phyloP scores from a whole-genome alignment of 1,140 invertebrate genomes.

The Trichonephila clavata region DNA sequence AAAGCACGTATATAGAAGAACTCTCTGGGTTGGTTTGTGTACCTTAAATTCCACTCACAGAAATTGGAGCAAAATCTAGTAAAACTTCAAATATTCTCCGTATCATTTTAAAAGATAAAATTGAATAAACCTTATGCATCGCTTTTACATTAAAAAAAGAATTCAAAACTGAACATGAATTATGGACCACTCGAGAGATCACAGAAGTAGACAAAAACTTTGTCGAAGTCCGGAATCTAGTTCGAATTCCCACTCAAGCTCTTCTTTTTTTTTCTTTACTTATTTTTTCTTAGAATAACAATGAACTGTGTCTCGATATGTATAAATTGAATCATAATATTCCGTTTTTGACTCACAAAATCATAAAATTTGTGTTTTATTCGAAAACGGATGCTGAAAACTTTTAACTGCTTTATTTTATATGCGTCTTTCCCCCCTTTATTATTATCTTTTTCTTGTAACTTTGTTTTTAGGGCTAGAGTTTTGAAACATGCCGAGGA shows the following conservation, averaged over 20 bases:
- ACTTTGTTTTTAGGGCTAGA: background rate
- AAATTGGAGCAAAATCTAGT: background rate
- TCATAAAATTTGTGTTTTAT: background rate
- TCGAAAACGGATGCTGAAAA: background rate
- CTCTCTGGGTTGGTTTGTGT: background rate
- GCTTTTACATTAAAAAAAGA: background rate
- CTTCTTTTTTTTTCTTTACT: too few species aligned
- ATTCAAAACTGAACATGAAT: background rate
- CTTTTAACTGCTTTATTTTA: background rate
- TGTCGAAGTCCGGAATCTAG: background rate
- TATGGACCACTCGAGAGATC: background rate
- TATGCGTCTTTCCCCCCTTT: background rate
- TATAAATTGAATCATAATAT: conserved; percentile 39
- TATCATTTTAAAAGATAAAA: background rate
- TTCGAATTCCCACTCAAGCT: background rate
- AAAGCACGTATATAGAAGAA: background rate
- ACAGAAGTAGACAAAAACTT: background rate
- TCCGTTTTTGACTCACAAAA: background rate
- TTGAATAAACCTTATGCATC: conserved; percentile 8
- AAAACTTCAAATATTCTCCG: background rate
- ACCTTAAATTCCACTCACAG: background rate
- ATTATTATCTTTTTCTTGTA: background rate
- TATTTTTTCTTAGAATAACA: background rate
- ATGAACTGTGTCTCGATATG: background rate
- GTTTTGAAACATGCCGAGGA: background rate